Evolutionary conservation across 2,113 vertebrate species (phyloP).

Genomic region (Periophthalmus modestus): DNA sequence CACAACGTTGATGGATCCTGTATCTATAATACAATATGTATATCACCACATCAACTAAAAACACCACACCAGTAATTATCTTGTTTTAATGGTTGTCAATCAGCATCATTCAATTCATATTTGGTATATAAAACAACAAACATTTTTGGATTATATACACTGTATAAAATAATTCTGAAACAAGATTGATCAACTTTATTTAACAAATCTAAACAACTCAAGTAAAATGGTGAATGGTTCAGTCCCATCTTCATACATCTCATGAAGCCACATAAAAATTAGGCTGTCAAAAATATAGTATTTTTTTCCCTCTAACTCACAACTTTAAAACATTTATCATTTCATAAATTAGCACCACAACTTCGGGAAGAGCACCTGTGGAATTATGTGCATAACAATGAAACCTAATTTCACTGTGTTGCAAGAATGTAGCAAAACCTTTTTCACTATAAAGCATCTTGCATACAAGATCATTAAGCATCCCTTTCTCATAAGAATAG

Average conservation of each 20-base stretch:
- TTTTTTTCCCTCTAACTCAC: background rate
- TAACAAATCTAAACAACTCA: slow-evolving; percentile 62
- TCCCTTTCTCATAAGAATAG: slow-evolving; percentile 25
- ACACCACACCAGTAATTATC: slow-evolving; percentile 43
- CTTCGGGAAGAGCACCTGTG: slow-evolving; percentile 60
- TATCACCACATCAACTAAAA: background rate
- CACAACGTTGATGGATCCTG: background rate
- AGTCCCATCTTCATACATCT: slow-evolving; percentile 39
- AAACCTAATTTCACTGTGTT: slow-evolving; percentile 60
- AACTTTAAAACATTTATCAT: slow-evolving; percentile 49
- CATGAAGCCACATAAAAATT: slow-evolving; percentile 62
- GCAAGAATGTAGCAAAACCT: slow-evolving; percentile 32
- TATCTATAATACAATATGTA: background rate
- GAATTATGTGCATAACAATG: slow-evolving; percentile 67
- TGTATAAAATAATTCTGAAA: slow-evolving; percentile 30
- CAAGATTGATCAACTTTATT: slow-evolving; percentile 29
- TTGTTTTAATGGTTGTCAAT: slow-evolving; percentile 61
- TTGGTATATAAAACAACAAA: slow-evolving; percentile 60
- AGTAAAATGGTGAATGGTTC: slow-evolving; percentile 55
- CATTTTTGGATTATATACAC: slow-evolving; percentile 18
- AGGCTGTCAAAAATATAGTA: slow-evolving; percentile 66
- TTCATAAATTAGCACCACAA: slow-evolving; percentile 79
- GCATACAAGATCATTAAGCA: slow-evolving; percentile 34
- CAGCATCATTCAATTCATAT: slow-evolving; percentile 44
- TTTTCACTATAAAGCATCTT: slow-evolving; percentile 15